Evolutionary conservation across 1,140 invertebrate genomes (phyloP).

Genomic region (Platyscapa corneri): DNA sequence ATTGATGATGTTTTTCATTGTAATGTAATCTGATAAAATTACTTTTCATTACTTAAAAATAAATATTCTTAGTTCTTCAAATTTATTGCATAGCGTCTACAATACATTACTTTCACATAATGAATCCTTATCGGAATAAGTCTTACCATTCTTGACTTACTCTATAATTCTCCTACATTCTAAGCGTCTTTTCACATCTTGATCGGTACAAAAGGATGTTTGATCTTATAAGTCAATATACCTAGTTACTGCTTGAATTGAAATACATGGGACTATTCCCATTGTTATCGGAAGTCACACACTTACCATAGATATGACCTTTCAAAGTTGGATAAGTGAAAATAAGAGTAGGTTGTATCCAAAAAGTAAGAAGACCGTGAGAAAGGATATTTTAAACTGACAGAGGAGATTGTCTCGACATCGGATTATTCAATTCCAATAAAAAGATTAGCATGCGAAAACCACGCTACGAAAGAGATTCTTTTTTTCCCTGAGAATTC

Average conservation of each 20-base stretch:
- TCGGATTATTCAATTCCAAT: conserved; percentile 25
- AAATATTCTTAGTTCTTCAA: too few species aligned
- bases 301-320: conserved; percentile 43
- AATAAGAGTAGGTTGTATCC: conserved; percentile 28
- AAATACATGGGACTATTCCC: conserved; percentile 26
- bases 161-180: background rate
- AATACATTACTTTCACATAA: background rate
- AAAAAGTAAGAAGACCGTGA: conserved; percentile 22
- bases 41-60: too few species aligned
- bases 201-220: background rate
- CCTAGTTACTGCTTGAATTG: background rate
- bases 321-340: conserved; percentile 35
- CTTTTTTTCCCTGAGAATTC: background rate
- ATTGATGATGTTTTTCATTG: too few species aligned
- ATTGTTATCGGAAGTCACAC: conserved; percentile 41
- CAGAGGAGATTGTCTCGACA: background rate
- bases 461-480: background rate
- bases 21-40: too few species aligned
- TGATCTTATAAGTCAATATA: background rate
- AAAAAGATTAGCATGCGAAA: conserved; percentile 8
- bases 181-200: background rate
- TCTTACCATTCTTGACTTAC: background rate
- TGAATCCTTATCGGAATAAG: background rate
- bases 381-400: conserved; percentile 8
- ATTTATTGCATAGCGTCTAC: background rate